Evolutionary conservation across 2,888 invertebrate genomes (phyloP).

Genomic region (Cryptops parisi): DNA sequence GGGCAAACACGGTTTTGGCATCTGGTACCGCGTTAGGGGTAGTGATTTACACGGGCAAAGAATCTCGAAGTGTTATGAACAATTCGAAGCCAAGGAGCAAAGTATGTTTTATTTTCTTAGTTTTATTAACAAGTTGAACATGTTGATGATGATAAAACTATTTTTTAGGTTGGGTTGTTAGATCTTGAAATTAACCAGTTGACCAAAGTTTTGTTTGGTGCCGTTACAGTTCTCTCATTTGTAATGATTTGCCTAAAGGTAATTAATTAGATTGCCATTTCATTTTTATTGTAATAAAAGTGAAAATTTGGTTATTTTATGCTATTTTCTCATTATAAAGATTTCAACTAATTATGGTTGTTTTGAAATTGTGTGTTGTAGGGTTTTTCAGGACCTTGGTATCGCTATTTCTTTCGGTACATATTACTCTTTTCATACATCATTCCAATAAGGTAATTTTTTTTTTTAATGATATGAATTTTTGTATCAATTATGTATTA

Average conservation of each 20-base stretch:
- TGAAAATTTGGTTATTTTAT: too few species aligned
- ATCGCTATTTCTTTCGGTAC: constrained; percentile 89
- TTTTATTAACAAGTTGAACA: background rate
- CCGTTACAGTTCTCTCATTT: constrained; percentile 75
- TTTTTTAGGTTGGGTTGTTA: constrained; percentile 51
- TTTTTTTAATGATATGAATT: too few species aligned
- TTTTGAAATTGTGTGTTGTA: too few species aligned
- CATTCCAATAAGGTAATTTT: constrained; percentile 74
- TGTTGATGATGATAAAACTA: background rate
- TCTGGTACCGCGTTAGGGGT: constrained; percentile 90
- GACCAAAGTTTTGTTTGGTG: constrained; percentile 85
- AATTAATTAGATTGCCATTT: constrained; percentile 6
- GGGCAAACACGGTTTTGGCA: constrained; percentile 97
- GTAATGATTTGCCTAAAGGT: constrained; percentile 88
- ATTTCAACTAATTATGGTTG: too few species aligned
- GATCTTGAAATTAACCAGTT: constrained; percentile 94
- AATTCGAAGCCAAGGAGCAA: constrained; percentile 92
- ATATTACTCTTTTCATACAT: constrained; percentile 96
- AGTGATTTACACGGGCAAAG: constrained; percentile 90
- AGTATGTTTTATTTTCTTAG: constrained; percentile 36
- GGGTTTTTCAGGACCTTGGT: constrained; percentile 94
- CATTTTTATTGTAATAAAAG: background rate
- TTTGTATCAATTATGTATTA: constrained; percentile 18
- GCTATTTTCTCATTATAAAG: too few species aligned
- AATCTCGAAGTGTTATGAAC: constrained; percentile 98